Evolutionary conservation across 1,140 invertebrate genomes (phyloP).

Genomic region (Lethrus apterus): DNA sequence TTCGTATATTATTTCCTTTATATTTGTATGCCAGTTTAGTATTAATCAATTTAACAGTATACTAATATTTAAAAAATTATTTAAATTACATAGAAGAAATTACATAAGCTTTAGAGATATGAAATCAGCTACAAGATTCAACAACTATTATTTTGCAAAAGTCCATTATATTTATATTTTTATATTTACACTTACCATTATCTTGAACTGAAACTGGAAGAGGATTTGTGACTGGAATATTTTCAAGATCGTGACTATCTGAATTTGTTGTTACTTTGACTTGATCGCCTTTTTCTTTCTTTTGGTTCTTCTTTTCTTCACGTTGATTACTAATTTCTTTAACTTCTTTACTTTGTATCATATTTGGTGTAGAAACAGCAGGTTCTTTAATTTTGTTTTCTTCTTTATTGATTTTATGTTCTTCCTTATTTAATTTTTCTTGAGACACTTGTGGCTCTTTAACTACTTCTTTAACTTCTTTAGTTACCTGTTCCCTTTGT

Average conservation of each 20-base stretch:
- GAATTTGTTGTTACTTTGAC: background rate
- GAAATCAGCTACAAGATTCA: too few species aligned
- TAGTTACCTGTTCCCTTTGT: conserved; percentile 20
- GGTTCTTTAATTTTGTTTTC: conserved; percentile 3
- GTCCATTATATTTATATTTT: background rate
- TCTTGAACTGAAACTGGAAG: background rate
- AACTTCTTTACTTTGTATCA: conserved; percentile 17
- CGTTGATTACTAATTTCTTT: conserved; percentile 17
- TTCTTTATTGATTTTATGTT: conserved; percentile 3
- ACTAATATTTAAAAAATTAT: too few species aligned
- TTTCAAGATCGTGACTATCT: background rate
- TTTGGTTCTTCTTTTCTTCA: conserved; percentile 22
- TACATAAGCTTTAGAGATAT: too few species aligned
- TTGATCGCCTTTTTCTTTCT: conserved; percentile 19
- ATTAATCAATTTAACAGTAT: too few species aligned
- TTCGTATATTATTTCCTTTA: too few species aligned
- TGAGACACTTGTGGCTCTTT: conserved; percentile 8
- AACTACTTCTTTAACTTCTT: conserved; percentile 8
- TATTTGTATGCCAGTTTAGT: too few species aligned
- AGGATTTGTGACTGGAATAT: background rate
- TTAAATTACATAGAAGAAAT: background rate
- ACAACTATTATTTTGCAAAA: too few species aligned
- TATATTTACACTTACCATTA: conserved; percentile 1
- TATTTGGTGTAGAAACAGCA: conserved; percentile 11
- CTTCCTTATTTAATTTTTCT: conserved; percentile 1